These are phyloP conservation scores for Eilema depressum DNA, from an alignment of 2,888 invertebrate genomes.

Conservation along the genomic window DNA sequence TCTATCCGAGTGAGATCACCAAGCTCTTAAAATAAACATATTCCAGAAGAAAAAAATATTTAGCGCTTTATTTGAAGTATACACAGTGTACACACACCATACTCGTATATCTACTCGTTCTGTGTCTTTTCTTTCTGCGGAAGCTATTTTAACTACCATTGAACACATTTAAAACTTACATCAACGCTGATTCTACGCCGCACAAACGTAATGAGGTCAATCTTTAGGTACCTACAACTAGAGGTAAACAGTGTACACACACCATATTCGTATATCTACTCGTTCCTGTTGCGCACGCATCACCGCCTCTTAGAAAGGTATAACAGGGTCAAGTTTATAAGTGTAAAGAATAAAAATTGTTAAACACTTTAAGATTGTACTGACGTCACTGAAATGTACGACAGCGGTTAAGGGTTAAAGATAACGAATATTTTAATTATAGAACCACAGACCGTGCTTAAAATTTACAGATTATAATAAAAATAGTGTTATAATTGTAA, in stretches of 20 bases:
- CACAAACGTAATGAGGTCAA: not conserved
- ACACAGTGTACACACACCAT: too few species aligned
- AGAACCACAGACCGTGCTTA: not conserved
- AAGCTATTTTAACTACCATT: too few species aligned
- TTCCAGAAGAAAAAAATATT: too few species aligned
- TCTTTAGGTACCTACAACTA: not conserved
- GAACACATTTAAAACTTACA: not conserved
- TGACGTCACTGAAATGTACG: not conserved
- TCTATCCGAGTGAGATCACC: too few species aligned
- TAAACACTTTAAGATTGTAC: not conserved
- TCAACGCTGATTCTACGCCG: not conserved
- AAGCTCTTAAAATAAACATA: too few species aligned
- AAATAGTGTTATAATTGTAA: too few species aligned
- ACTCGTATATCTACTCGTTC: not conserved
- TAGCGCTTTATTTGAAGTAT: too few species aligned
- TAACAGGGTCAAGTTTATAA: not conserved
- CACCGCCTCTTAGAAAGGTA: not conserved
- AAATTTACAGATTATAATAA: not conserved
- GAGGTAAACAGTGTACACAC: not conserved
- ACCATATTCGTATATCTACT: not conserved
- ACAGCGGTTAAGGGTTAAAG: constrained; percentile 2
- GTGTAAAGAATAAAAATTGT: not conserved
- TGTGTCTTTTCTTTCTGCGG: too few species aligned
- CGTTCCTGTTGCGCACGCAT: not conserved
- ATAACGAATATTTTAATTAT: not conserved